Conservation (phyloP, 2,888 invertebrate species). For the Sinhomidia bicolor region DNA sequence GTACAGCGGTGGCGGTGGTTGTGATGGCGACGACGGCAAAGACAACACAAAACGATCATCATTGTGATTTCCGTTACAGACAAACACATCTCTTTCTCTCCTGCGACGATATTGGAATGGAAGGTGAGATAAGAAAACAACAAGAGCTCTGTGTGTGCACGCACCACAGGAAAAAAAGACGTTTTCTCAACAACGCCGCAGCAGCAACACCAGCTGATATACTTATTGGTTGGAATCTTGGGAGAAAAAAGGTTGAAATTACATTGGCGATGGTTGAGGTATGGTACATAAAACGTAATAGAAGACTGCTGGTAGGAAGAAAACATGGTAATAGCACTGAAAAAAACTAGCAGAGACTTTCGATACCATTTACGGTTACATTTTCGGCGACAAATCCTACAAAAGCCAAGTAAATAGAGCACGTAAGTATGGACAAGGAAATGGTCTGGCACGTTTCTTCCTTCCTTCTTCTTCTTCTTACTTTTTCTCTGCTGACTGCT, state of each 20-base stretch:
- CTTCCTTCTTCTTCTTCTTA: constrained; percentile 50
- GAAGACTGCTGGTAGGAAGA: neutral
- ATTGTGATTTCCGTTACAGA: constrained; percentile 64
- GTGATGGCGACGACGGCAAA: neutral
- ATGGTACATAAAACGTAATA: constrained; percentile 7
- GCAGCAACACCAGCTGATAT: constrained; percentile 36
- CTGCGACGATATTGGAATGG: constrained; percentile 56
- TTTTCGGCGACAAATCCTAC: constrained; percentile 58
- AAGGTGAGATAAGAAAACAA: constrained; percentile 57
- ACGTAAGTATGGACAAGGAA: constrained; percentile 66
- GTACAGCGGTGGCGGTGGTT: neutral
- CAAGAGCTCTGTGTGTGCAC: constrained; percentile 1
- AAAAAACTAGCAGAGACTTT: constrained; percentile 6
- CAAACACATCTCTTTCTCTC: constrained; percentile 61
- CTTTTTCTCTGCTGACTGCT: no score
- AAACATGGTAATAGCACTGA: neutral
- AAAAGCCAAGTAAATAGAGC: constrained; percentile 65
- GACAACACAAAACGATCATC: constrained; percentile 29
- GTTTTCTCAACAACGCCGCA: no score
- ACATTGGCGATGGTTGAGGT: constrained; percentile 6
- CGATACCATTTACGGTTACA: constrained; percentile 46
- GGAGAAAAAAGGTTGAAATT: constrained; percentile 47
- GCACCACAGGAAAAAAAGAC: neutral
- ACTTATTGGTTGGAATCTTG: constrained; percentile 16
- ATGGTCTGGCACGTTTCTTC: constrained; percentile 67